phyloP scores from a whole-genome alignment of 2,888 invertebrate genomes.

The Pherbina coryleti region DNA sequence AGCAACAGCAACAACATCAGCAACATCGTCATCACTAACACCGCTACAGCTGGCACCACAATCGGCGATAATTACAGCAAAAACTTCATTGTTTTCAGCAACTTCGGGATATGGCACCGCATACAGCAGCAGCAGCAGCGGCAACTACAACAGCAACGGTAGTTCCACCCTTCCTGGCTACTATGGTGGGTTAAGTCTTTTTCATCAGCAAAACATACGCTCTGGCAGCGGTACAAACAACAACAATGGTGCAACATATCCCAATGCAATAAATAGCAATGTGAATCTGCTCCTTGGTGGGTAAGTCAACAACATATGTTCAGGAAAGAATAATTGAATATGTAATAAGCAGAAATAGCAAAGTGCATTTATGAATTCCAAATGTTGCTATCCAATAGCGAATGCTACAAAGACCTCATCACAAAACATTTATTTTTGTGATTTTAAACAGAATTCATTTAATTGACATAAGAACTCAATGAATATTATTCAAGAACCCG shows the following conservation, averaged over 20 bases:
- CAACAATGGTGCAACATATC: conserved; percentile 53
- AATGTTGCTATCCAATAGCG: no score
- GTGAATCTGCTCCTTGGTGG: conserved; percentile 84
- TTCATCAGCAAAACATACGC: conserved; percentile 63
- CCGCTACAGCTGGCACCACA: neutral
- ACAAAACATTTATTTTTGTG: no score
- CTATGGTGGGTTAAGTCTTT: conserved; percentile 65
- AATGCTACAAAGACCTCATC: no score
- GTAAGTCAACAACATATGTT: conserved; percentile 71
- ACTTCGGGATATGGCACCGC: conserved; percentile 13
- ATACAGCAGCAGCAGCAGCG: conserved; percentile 30
- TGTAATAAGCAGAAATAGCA: neutral
- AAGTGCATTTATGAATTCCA: no score
- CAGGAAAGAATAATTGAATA: neutral
- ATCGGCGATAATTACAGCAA: conserved; percentile 11
- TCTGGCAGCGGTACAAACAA: conserved; percentile 52
- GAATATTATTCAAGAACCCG: no score
- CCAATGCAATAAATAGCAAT: conserved; percentile 71
- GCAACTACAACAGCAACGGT: conserved; percentile 64
- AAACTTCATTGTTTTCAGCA: conserved; percentile 28
- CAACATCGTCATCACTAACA: conserved; percentile 39
- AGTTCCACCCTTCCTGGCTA: conserved; percentile 63
- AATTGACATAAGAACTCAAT: no score
- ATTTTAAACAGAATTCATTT: no score
- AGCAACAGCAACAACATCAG: conserved; percentile 44